Conservation (phyloP, 2,888 invertebrate species). For the Lobophora halterata region DNA sequence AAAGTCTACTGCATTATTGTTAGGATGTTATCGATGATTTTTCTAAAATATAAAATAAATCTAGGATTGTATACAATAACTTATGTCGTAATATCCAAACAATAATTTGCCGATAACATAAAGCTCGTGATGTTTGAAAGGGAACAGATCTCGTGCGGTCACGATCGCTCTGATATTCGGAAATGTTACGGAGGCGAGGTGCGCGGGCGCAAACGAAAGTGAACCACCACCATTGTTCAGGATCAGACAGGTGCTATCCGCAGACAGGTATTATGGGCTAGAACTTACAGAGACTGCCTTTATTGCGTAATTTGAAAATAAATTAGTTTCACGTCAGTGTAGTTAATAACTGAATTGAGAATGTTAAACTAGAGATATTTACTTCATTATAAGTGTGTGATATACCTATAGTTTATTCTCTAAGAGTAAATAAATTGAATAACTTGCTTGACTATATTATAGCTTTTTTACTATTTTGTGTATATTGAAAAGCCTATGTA, state of each 20-base stretch:
- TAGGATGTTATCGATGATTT: too few species aligned
- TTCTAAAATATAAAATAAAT: too few species aligned
- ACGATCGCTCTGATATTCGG: conserved; percentile 65
- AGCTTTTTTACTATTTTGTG: too few species aligned
- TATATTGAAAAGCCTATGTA: too few species aligned
- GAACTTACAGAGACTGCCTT: conserved; percentile 7
- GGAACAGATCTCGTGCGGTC: conserved; percentile 60
- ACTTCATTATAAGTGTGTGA: too few species aligned
- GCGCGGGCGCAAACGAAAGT: conserved; percentile 60
- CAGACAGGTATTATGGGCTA: conserved; percentile 36
- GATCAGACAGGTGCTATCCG: conserved; percentile 63
- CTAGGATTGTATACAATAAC: too few species aligned
- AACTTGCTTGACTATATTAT: too few species aligned
- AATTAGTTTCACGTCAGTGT: conserved; percentile 2
- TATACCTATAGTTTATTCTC: too few species aligned
- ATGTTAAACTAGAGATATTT: too few species aligned
- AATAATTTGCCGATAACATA: conserved; percentile 23
- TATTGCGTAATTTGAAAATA: conserved; percentile 12
- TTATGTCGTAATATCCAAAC: background rate
- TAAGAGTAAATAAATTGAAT: too few species aligned
- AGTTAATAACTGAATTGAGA: conserved; percentile 3
- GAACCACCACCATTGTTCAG: conserved; percentile 60
- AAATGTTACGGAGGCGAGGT: conserved; percentile 70
- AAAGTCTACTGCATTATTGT: too few species aligned
- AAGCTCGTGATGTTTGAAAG: conserved; percentile 65